A percentile compares a stretch with the other conserved stretches of the same genome.
phyloP scores from a whole-genome alignment of 2,888 invertebrate genomes.

The Thalpophila matura region DNA sequence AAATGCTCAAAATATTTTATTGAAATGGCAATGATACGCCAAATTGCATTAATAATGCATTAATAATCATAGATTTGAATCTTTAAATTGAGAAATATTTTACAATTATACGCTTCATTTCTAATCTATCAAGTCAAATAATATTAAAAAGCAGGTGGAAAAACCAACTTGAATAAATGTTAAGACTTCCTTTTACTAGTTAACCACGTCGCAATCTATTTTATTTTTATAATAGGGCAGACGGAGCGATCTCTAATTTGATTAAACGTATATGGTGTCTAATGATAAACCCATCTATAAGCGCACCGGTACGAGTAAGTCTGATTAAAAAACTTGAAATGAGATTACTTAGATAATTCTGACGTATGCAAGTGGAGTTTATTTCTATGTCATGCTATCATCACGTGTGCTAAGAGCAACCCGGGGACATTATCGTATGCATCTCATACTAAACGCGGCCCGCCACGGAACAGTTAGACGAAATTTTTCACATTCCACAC shows the following conservation, averaged over 20 bases:
- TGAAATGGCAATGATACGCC: slow-evolving; percentile 40
- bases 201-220: slow-evolving; percentile 18
- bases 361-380: slow-evolving; percentile 53
- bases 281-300: slow-evolving; percentile 54
- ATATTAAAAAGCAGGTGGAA: slow-evolving; percentile 31
- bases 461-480: slow-evolving; percentile 79
- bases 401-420: slow-evolving; percentile 63
- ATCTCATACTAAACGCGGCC: slow-evolving; percentile 68
- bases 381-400: slow-evolving; percentile 63
- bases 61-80: slow-evolving; percentile 21
- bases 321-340: slow-evolving; percentile 66
- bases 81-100: slow-evolving; percentile 25
- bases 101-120: slow-evolving; percentile 14
- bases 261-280: slow-evolving; percentile 51
- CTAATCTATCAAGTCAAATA: slow-evolving; percentile 18
- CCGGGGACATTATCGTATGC: slow-evolving; percentile 68
- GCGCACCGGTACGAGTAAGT: slow-evolving; percentile 38
- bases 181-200: slow-evolving; percentile 26
- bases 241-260: slow-evolving; percentile 47
- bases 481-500: slow-evolving; percentile 82
- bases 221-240: slow-evolving; percentile 22
- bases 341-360: slow-evolving; percentile 63
- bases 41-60: slow-evolving; percentile 46
- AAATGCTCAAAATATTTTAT: slow-evolving; percentile 30
- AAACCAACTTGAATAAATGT: slow-evolving; percentile 38